Conservation (phyloP, 2,797 vertebrate species). For the Gobio occitaniae region DNA sequence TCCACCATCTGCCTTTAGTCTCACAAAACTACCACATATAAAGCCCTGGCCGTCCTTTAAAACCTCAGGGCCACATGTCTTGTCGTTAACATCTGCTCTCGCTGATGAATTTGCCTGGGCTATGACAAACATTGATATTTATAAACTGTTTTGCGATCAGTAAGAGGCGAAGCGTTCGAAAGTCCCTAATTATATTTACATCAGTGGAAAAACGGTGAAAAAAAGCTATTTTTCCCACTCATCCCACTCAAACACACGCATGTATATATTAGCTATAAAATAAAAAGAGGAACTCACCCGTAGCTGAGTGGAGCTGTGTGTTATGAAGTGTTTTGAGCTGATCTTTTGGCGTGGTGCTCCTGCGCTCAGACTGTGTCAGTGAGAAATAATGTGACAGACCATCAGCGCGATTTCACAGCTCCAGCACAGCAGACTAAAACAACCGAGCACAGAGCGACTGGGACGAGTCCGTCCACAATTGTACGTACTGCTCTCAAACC, state of each 20-base stretch:
- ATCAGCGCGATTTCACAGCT: slow-evolving; percentile 75
- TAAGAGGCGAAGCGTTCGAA: slow-evolving; percentile 39
- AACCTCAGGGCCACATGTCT: slow-evolving; percentile 31
- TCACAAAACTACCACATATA: slow-evolving; percentile 46
- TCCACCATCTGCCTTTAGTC: slow-evolving; percentile 48
- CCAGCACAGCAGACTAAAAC: slow-evolving; percentile 61
- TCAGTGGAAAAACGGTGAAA: slow-evolving; percentile 30
- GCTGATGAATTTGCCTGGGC: not conserved
- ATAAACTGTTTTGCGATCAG: slow-evolving; percentile 28
- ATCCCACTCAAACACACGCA: not conserved
- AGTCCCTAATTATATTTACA: slow-evolving; percentile 54
- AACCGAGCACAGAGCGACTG: slow-evolving; percentile 62
- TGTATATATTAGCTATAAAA: not conserved
- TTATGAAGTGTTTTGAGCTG: slow-evolving; percentile 69
- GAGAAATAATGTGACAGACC: slow-evolving; percentile 83
- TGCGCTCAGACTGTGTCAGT: slow-evolving; percentile 75
- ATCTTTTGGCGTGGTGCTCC: slow-evolving; percentile 66
- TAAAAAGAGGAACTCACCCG: slow-evolving; percentile 46
- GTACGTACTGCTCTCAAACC: not conserved
- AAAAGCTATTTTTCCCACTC: not conserved
- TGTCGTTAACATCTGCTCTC: not conserved
- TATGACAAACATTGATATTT: not conserved
- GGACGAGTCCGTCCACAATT: not conserved
- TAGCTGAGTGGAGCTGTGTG: slow-evolving; percentile 48
- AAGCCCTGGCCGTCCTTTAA: slow-evolving; percentile 33